Conservation (phyloP, 2,113 vertebrate species). For the Tricholaema leucomelas region DNA sequence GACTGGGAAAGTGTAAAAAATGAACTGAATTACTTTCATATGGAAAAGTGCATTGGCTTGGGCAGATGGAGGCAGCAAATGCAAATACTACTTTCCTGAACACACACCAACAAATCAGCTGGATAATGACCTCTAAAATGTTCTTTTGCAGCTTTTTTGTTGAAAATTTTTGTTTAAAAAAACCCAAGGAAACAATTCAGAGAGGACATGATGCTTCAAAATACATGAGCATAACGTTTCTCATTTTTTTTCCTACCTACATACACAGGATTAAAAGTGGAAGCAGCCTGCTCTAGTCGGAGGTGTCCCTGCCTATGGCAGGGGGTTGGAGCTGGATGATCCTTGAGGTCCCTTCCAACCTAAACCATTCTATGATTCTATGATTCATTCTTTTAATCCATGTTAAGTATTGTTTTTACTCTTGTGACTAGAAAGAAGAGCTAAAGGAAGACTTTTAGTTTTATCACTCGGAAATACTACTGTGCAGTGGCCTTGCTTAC, state of each 20-base stretch:
- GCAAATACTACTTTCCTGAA: background rate
- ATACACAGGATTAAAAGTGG: too few species aligned
- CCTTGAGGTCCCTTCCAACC: too few species aligned
- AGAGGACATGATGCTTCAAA: background rate
- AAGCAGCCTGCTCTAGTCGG: too few species aligned
- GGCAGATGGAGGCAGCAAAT: background rate
- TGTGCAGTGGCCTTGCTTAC: background rate
- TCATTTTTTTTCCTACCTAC: background rate
- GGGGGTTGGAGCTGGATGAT: too few species aligned
- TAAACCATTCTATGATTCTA: too few species aligned
- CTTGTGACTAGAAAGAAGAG: background rate
- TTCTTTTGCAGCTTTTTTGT: background rate
- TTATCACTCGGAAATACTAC: background rate
- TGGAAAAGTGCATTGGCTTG: background rate
- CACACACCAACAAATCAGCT: background rate
- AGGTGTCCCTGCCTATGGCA: too few species aligned
- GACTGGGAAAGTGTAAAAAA: background rate
- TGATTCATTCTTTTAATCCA: background rate
- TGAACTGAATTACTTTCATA: background rate
- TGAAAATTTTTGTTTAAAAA: background rate
- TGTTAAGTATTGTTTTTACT: background rate
- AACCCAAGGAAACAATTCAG: background rate
- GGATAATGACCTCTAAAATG: background rate
- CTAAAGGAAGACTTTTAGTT: background rate
- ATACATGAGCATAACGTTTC: background rate